phyloP scores from a whole-genome alignment of 2,797 vertebrate genomes.

The Enteromius paludinosus region DNA sequence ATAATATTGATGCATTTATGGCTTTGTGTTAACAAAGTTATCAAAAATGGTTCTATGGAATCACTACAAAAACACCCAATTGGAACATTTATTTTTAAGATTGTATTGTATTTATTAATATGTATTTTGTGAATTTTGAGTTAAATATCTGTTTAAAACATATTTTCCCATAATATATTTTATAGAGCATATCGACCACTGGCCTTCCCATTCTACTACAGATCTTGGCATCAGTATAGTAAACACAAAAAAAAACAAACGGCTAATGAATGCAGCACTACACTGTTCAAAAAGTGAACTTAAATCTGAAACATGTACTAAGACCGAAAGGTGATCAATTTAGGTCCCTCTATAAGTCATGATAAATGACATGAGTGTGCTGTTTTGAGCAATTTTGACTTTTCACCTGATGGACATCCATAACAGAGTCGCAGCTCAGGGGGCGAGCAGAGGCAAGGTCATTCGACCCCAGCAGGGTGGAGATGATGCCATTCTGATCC shows the following conservation, averaged over 20 bases:
- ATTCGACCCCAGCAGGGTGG: conserved; percentile 94
- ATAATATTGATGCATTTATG: too few species aligned
- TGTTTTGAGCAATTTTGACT: conserved; percentile 1
- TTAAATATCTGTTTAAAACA: not conserved
- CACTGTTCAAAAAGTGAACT: not conserved
- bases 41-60: not conserved
- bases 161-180: not conserved
- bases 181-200: not conserved
- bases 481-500: conserved; percentile 95
- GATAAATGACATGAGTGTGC: not conserved
- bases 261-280: too few species aligned
- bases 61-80: not conserved
- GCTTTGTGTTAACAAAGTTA: not conserved
- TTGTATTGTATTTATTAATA: not conserved
- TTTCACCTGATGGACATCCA: conserved; percentile 96
- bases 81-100: not conserved
- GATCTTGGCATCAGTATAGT: too few species aligned
- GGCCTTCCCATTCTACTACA: not conserved
- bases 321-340: not conserved
- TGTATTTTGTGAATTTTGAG: not conserved
- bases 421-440: conserved; percentile 94
- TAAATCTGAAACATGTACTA: not conserved
- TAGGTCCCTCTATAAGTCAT: not conserved
- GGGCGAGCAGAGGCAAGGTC: conserved; percentile 95
- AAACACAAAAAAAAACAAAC: not conserved